Evolutionary conservation across 1,140 invertebrate species (phyloP), one percentile per base, ranked within the genome.

Genomic region (Bombus superbus): DNA sequence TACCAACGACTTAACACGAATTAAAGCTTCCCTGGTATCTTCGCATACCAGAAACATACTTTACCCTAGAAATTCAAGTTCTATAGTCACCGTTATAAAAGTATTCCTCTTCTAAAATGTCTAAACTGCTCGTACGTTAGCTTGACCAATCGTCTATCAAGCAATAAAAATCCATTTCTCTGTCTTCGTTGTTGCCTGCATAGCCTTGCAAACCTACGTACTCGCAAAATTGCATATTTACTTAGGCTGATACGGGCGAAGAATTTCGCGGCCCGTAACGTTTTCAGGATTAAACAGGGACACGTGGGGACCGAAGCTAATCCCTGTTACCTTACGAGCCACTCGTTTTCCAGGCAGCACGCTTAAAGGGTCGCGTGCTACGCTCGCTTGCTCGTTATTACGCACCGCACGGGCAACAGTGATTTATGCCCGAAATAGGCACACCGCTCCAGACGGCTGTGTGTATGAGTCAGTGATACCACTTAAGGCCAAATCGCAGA

Each of bases 401-500:
- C 89, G 69, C 87, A 83, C 72, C 80, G 69, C 78, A 62, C 74
- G 40, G 57, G 53, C 64, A 66, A 66, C 64, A 2, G 78, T 90
- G 85, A 92, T 88, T 92, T 92, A 88, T 86, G 86, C 69, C 64
- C 77, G 86, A 88, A 88, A 86, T 81, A 83, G 77, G 84, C 76
- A 66, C 75, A 85, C 42, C 81, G 66, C 40, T 38, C 59, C 62
- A 86, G 80, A 88, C 75, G 64, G 73, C 38, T n/a, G 73, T 40
- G 73, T 74, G 69, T 73, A 86, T 89, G 85, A 89, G 68, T 87
- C 85, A 78, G 88, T 89, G 76, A 85, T 69, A 74, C 73, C 85
- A 81, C 71, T 89, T 89, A 81, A 86, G 71, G 71, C 47, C 75
- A 71, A 78, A 74, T 80, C 83, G 71, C 74, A 18, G 57, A 72